These are phyloP conservation scores for Polydrusus cervinus DNA, from an alignment of 2,888 invertebrate genomes.

Conservation along the genomic window DNA sequence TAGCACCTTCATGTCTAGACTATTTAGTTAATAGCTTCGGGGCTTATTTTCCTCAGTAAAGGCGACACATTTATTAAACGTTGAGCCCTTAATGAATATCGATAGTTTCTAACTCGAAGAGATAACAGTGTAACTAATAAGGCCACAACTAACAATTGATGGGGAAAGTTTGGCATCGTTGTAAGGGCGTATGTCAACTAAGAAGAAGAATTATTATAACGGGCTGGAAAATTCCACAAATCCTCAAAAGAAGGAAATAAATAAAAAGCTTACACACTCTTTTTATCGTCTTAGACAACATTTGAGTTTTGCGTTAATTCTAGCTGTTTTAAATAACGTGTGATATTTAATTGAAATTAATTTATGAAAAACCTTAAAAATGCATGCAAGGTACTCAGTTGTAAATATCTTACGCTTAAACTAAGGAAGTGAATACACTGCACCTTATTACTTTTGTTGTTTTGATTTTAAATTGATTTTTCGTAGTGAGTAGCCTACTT, in stretches of 20 bases:
- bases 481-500: no score
- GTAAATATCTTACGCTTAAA: no score
- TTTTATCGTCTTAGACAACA: no score
- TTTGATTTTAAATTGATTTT: no score
- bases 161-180: slow-evolving; percentile 2
- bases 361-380: no score
- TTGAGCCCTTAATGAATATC: slow-evolving; percentile 17
- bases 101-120: slow-evolving; percentile 16
- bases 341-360: no score
- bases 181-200: slow-evolving; percentile 10
- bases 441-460: no score
- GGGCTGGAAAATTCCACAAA: background rate
- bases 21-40: background rate
- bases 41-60: background rate
- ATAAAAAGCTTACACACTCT: background rate
- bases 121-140: slow-evolving; percentile 10
- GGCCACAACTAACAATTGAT: slow-evolving; percentile 17
- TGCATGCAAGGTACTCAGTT: no score
- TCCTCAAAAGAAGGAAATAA: background rate
- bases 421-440: no score
- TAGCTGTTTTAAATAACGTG: no score
- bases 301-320: no score
- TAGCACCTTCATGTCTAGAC: background rate
- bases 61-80: slow-evolving; percentile 18
- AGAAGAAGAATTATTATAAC: background rate